phyloP scores from a whole-genome alignment of 2,888 invertebrate genomes.

The Syrista parreyssii region DNA sequence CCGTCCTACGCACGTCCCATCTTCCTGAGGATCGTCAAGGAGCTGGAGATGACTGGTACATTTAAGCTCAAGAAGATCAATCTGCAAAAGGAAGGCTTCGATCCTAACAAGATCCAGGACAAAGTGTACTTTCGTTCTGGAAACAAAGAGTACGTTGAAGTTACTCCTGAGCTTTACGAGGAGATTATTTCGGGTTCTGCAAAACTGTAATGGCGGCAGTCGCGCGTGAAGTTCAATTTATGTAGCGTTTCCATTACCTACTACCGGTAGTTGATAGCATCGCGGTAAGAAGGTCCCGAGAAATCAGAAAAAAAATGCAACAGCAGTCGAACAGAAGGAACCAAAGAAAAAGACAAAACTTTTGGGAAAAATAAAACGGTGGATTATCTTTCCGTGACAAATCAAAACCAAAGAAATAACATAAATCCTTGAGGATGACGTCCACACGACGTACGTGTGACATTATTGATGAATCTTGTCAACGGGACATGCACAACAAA shows the following conservation, averaged over 20 bases:
- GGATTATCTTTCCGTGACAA: not conserved
- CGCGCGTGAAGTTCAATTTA: not conserved
- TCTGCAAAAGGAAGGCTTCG: conserved; percentile 73
- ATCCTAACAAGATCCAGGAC: conserved; percentile 68
- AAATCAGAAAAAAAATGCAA: not conserved
- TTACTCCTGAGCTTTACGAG: conserved; percentile 68
- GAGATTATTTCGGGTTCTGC: conserved; percentile 67
- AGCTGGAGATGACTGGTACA: conserved; percentile 75
- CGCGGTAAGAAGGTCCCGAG: conserved; percentile 26
- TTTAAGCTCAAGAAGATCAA: conserved; percentile 76
- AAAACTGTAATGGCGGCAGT: conserved; percentile 51
- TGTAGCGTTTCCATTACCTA: conserved; percentile 23
- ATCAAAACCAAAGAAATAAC: not conserved
- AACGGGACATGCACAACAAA: not conserved
- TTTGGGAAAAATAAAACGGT: not conserved
- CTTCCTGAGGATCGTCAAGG: conserved; percentile 71
- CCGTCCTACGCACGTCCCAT: conserved; percentile 75
- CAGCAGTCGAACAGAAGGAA: not conserved
- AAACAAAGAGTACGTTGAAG: conserved; percentile 73
- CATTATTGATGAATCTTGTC: not conserved
- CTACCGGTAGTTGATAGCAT: conserved; percentile 20
- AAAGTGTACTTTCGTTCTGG: conserved; percentile 68
- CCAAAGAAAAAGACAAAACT: not conserved
- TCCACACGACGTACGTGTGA: not conserved
- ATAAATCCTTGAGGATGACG: not conserved